phyloP scores from a whole-genome alignment of 2,113 vertebrate species.

The Tenebrosternarchus preto region DNA sequence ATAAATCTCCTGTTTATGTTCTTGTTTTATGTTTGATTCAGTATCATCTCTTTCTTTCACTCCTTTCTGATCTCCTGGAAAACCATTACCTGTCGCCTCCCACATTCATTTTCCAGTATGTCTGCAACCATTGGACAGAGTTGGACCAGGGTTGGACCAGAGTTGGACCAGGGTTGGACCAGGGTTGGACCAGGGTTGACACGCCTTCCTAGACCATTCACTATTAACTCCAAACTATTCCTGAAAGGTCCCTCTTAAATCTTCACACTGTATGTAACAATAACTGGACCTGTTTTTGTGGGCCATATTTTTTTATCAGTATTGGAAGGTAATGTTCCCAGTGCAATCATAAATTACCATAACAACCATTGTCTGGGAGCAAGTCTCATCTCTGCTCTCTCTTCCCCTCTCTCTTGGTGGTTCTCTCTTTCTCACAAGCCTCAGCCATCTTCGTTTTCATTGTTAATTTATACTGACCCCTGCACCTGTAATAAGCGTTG shows the following conservation, averaged over 20 bases:
- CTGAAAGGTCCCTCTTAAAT: slow-evolving; percentile 7
- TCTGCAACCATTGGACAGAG: slow-evolving; percentile 16
- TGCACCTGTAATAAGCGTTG: not conserved
- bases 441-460: too few relatives aligned
- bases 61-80: not conserved
- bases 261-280: not conserved
- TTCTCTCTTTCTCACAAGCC: not conserved
- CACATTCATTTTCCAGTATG: slow-evolving; percentile 3
- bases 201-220: slow-evolving; percentile 9
- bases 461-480: not conserved
- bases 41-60: not conserved
- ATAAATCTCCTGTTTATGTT: not conserved
- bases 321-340: slow-evolving; percentile 34
- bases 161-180: slow-evolving; percentile 19
- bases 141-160: slow-evolving; percentile 4
- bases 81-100: slow-evolving; percentile 10
- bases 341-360: slow-evolving; percentile 41
- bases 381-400: not conserved
- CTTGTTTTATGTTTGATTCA: slow-evolving; percentile 6
- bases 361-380: slow-evolving; percentile 21
- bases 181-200: slow-evolving; percentile 12
- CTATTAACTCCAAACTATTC: not conserved
- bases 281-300: slow-evolving; percentile 15
- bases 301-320: not conserved
- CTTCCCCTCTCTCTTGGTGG: not conserved